A percentile compares a stretch with the other conserved stretches of the same genome.
Conservation (phyloP, 2,888 invertebrate species). For the Brassicogethes aeneus region DNA sequence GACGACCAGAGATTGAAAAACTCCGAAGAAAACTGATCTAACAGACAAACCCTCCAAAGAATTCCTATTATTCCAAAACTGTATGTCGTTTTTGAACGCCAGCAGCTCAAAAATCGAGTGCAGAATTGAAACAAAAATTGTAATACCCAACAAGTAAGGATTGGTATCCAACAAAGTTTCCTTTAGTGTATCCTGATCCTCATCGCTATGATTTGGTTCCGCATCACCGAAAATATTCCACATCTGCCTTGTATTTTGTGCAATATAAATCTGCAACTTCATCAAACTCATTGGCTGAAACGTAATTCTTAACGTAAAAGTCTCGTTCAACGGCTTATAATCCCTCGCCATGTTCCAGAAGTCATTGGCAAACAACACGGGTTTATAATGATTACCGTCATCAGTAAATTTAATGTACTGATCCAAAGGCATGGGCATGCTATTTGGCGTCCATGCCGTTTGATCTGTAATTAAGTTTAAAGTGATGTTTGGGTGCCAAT, state of each 20-base stretch:
- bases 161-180: conserved; percentile 95
- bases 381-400: conserved; percentile 81
- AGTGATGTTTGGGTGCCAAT: conserved; percentile 99
- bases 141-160: conserved; percentile 86
- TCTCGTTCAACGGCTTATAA: conserved; percentile 80
- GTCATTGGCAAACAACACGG: conserved; percentile 90
- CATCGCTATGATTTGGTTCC: conserved; percentile 63
- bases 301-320: conserved; percentile 62
- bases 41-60: conserved; percentile 96
- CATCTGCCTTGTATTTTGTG: conserved; percentile 88
- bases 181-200: conserved; percentile 83
- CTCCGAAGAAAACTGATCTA: conserved; percentile 95
- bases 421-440: conserved; percentile 85
- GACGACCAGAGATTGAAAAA: conserved; percentile 94
- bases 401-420: conserved; percentile 86
- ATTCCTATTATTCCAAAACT: conserved; percentile 98
- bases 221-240: conserved; percentile 64
- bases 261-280: conserved; percentile 97
- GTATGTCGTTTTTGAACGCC: conserved; percentile 99
- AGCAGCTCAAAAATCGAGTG: conserved; percentile 97
- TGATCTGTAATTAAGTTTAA: conserved; percentile 93
- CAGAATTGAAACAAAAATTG: conserved; percentile 84
- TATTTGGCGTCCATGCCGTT: conserved; percentile 87
- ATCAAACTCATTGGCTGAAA: conserved; percentile 90
- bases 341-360: conserved; percentile 98